These are phyloP conservation scores for Bombus superbus DNA, from an alignment of 1,140 invertebrate genomes.

Conservation along the genomic window DNA sequence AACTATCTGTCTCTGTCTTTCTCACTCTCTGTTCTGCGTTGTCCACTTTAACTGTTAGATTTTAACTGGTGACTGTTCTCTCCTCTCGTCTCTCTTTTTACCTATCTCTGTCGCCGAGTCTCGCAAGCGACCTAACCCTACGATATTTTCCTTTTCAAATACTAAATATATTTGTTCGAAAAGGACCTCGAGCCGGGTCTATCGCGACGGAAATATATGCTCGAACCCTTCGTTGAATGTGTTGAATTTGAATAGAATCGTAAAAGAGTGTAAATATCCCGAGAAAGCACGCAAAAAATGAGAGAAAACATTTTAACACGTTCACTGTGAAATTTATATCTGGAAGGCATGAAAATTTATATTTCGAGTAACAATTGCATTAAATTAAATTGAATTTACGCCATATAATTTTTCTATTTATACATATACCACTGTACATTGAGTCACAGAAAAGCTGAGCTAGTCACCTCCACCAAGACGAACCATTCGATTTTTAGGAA, in stretches of 20 bases:
- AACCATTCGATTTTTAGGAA: no score
- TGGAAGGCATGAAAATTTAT: not conserved
- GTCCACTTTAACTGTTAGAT: slow-evolving; percentile 57
- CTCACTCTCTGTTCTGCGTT: slow-evolving; percentile 53
- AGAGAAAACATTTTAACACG: not conserved
- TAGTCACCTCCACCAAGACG: not conserved
- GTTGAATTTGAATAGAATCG: not conserved
- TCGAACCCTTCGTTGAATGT: not conserved
- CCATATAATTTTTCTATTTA: no score
- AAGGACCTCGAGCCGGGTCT: slow-evolving; percentile 1
- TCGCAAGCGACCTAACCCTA: slow-evolving; percentile 18
- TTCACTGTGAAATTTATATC: not conserved
- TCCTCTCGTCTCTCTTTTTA: slow-evolving; percentile 26
- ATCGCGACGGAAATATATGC: no score
- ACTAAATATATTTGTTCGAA: not conserved
- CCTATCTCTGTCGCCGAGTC: slow-evolving; percentile 38
- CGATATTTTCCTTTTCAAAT: slow-evolving; percentile 15
- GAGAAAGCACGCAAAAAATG: not conserved
- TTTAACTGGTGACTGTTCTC: slow-evolving; percentile 35
- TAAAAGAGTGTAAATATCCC: not conserved
- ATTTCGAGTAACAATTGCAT: not conserved
- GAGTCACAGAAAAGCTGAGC: not conserved
- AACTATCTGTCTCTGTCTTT: slow-evolving; percentile 41
- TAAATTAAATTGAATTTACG: no score
- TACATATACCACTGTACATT: not conserved